phyloP scores from a whole-genome alignment of 2,797 vertebrate genomes.

The Antennarius maculatus region DNA sequence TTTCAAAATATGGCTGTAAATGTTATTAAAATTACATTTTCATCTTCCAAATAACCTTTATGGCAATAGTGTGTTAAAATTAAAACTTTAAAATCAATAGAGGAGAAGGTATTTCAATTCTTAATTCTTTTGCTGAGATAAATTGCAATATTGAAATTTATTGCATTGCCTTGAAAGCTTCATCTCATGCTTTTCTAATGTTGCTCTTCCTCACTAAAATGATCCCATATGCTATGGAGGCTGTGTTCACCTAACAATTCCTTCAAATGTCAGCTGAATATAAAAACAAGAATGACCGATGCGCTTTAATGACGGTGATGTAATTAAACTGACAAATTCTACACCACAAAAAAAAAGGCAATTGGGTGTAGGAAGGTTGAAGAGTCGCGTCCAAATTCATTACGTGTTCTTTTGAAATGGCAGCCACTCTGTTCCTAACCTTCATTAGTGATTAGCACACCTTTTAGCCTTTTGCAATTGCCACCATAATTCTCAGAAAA shows the following conservation, averaged over 20 bases:
- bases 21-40: conserved; percentile 17
- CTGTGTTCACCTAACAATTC: conserved; percentile 41
- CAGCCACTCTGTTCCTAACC: conserved; percentile 72
- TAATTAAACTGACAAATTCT: conserved; percentile 78
- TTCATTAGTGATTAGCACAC: conserved; percentile 80
- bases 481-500: conserved; percentile 76
- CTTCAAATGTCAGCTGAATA: conserved; percentile 75
- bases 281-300: conserved; percentile 73
- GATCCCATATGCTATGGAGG: conserved; percentile 23
- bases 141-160: background rate
- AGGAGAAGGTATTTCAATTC: conserved; percentile 1
- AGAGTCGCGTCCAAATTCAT: conserved; percentile 76
- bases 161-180: conserved; percentile 6
- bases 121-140: too few species aligned
- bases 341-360: conserved; percentile 69
- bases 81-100: background rate
- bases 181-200: background rate
- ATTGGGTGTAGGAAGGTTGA: conserved; percentile 70
- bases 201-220: background rate
- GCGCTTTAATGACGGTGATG: conserved; percentile 71
- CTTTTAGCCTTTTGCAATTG: conserved; percentile 76
- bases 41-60: conserved; percentile 16
- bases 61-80: conserved; percentile 7
- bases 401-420: conserved; percentile 77
- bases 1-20: conserved; percentile 21